phyloP scores from a whole-genome alignment of 1,140 invertebrate species.

The Drosophila oshimai region DNA sequence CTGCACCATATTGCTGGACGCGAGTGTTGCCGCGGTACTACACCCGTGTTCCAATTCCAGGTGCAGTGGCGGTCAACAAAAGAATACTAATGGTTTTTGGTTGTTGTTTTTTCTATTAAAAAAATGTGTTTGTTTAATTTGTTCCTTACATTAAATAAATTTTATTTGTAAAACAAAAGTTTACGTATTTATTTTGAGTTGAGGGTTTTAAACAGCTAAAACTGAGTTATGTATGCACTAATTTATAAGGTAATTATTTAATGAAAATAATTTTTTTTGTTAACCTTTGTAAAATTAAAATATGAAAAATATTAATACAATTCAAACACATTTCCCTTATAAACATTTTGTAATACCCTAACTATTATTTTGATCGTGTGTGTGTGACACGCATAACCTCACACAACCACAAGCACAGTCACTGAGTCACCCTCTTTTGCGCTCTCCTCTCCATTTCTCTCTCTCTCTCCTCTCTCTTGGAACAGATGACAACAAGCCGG shows the following conservation, averaged over 20 bases:
- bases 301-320: too few species aligned
- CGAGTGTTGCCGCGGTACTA: conserved; percentile 36
- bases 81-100: not conserved
- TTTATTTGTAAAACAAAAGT: too few species aligned
- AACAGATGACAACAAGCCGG: conserved; percentile 72
- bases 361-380: not conserved
- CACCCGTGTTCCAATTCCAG: conserved; percentile 71
- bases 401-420: conserved; percentile 72
- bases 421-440: conserved; percentile 56
- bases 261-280: too few species aligned
- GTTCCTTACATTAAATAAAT: too few species aligned
- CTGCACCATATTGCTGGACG: conserved; percentile 26
- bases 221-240: too few species aligned
- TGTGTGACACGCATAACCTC: conserved; percentile 61
- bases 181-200: too few species aligned
- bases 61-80: not conserved
- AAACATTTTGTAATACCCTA: not conserved
- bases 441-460: not conserved
- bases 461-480: conserved; percentile 15
- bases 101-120: too few species aligned
- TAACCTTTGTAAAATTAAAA: too few species aligned
- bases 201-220: too few species aligned
- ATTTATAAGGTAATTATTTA: too few species aligned
- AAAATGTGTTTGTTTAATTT: too few species aligned
- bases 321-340: too few species aligned